A percentile compares a stretch with the other conserved stretches of the same genome.
phyloP scores from a whole-genome alignment of 2,113 vertebrate genomes.

The Capra hircus region DNA sequence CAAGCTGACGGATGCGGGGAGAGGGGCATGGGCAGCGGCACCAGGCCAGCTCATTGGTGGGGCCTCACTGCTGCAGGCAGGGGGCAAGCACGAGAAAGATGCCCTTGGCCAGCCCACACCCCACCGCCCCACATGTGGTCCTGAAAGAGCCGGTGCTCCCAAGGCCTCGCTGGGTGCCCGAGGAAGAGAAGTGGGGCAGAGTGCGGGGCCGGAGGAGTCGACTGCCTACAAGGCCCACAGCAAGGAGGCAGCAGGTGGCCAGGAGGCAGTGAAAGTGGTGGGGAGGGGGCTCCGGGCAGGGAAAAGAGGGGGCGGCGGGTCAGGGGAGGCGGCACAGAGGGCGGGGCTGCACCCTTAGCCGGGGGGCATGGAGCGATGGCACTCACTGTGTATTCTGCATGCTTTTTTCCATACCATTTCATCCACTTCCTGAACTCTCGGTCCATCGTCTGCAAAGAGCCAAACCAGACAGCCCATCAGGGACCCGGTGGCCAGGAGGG shows the following conservation, averaged over 20 bases:
- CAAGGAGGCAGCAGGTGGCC: not conserved
- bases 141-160: not conserved
- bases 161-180: not conserved
- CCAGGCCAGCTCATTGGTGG: no score
- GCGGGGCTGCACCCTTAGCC: not conserved
- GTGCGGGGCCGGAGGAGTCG: accelerated
- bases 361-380: slow-evolving; percentile 56
- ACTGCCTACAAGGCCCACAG: not conserved
- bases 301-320: not conserved
- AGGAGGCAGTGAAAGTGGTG: no score
- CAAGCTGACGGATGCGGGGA: accelerated
- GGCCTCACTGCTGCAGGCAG: not conserved
- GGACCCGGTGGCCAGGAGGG: not conserved
- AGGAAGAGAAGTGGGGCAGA: not conserved
- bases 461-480: slow-evolving; percentile 32
- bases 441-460: slow-evolving; percentile 90
- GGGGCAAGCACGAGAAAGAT: not conserved
- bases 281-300: not conserved
- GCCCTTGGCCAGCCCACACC: not conserved
- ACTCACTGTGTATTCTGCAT: slow-evolving; percentile 99
- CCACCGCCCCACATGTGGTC: not conserved
- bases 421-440: slow-evolving; percentile 99
- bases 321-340: not conserved
- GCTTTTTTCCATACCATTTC: slow-evolving; percentile 99
- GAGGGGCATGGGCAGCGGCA: not conserved